phyloP scores from a whole-genome alignment of 2,113 vertebrate species.

The Platycercus adscitus region DNA sequence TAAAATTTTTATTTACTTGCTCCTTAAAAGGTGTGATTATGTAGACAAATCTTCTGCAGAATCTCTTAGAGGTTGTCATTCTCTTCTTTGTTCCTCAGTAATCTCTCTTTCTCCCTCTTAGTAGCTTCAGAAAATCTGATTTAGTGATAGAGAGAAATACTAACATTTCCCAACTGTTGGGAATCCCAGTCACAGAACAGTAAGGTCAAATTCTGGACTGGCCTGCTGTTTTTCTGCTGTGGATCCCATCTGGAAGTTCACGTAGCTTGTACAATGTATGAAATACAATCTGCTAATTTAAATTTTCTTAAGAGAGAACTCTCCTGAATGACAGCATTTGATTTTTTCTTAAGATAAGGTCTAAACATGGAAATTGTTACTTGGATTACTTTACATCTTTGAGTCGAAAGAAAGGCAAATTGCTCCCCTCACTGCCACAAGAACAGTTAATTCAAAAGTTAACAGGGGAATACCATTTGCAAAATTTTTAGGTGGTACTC shows the following conservation, averaged over 20 bases:
- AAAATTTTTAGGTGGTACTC: constrained; percentile 8
- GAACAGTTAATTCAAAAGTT: constrained; percentile 11
- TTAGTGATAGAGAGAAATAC: background rate
- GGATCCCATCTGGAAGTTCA: constrained; percentile 30
- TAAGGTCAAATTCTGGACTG: background rate
- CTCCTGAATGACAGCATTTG: background rate
- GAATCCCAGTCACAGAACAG: background rate
- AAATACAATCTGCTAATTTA: constrained; percentile 63
- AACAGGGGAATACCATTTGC: background rate
- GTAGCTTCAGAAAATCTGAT: background rate
- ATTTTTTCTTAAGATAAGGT: constrained; percentile 25
- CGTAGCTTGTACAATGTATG: constrained; percentile 1
- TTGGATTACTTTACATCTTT: constrained; percentile 21
- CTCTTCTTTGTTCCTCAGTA: background rate
- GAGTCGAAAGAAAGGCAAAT: constrained; percentile 43
- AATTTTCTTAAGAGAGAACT: constrained; percentile 40
- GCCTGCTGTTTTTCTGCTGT: background rate
- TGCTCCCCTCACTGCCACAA: background rate
- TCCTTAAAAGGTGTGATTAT: background rate
- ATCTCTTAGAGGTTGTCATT: background rate
- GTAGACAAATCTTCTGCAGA: background rate
- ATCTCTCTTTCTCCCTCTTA: background rate
- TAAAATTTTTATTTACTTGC: background rate
- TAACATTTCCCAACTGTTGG: constrained; percentile 1
- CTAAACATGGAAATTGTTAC: background rate